A percentile compares a stretch with the other conserved stretches of the same genome.
Conservation (phyloP, 2,888 invertebrate species). For the Drosophila austrosaltans region DNA sequence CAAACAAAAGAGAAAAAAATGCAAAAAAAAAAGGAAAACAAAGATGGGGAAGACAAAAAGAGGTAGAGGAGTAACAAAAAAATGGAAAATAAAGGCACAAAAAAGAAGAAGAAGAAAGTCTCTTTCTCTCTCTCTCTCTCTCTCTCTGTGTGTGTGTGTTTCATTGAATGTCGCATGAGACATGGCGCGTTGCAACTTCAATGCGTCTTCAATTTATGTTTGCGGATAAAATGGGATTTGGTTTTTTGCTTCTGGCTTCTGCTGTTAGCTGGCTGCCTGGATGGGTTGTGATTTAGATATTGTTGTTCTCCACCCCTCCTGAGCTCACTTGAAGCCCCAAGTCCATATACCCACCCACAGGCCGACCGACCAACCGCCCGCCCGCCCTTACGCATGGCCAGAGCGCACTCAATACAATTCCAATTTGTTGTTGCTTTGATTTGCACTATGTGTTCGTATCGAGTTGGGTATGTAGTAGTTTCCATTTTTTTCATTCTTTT, state of each 20-base stretch:
- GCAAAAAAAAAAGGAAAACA: constrained; percentile 23
- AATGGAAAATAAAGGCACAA: constrained; percentile 19
- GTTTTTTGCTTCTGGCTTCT: constrained; percentile 54
- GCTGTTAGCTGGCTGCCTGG: constrained; percentile 43
- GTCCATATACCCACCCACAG: too few relatives aligned
- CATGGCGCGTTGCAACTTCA: constrained; percentile 60
- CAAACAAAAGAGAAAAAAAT: constrained; percentile 43
- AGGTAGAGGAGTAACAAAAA: constrained; percentile 19
- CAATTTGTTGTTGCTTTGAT: constrained; percentile 78
- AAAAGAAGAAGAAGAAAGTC: constrained; percentile 20
- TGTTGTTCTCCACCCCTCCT: constrained; percentile 37
- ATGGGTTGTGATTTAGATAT: constrained; percentile 62
- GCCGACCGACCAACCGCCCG: background rate
- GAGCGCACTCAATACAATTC: constrained; percentile 57
- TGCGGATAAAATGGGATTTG: constrained; percentile 79
- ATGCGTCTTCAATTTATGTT: constrained; percentile 78
- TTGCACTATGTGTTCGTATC: constrained; percentile 56
- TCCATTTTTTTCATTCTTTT: constrained; percentile 9
- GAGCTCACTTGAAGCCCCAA: too few relatives aligned
- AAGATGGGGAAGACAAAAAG: constrained; percentile 29
- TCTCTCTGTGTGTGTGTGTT: background rate
- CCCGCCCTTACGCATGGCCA: constrained; percentile 40
- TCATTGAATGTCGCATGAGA: constrained; percentile 52
- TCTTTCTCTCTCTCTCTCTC: background rate
- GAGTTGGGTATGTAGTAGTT: background rate